These are phyloP conservation scores for Echinarachnius parma DNA, from an alignment of 53 echinoderm and acorn worm species.

Conservation along the genomic window DNA sequence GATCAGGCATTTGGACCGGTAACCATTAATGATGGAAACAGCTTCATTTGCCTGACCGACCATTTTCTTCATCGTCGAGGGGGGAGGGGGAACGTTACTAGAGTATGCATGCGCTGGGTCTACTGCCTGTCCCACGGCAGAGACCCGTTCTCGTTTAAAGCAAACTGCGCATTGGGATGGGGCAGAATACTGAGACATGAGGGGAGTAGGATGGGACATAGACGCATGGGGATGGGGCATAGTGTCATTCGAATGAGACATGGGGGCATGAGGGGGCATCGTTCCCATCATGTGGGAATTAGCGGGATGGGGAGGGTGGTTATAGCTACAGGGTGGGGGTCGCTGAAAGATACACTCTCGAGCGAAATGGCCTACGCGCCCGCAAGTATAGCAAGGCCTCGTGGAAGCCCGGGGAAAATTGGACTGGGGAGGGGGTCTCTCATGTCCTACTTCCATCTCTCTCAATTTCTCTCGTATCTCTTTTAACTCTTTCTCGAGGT, in stretches of 20 bases:
- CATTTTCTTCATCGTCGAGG: background rate
- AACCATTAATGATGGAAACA: constrained; percentile 3
- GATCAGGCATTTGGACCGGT: constrained; percentile 2
- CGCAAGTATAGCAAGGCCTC: constrained; percentile 33
- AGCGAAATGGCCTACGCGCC: constrained; percentile 18
- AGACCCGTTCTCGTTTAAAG: constrained; percentile 40
- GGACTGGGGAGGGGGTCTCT: no score
- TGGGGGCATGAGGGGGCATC: no score
- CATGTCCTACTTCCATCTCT: constrained; percentile 1
- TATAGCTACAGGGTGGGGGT: no score
- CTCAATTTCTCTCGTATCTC: background rate
- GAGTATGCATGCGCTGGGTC: no score
- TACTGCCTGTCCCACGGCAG: constrained; percentile 21
- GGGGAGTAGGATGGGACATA: background rate
- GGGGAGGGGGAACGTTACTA: no score
- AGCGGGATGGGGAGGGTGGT: background rate
- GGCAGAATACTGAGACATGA: background rate
- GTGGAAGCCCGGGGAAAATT: background rate
- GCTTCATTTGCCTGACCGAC: constrained; percentile 32
- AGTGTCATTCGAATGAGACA: no score
- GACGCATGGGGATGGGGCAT: no score
- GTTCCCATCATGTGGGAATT: no score
- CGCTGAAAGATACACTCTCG: background rate
- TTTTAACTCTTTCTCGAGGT: constrained; percentile 4
- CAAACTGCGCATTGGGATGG: no score